Conservation (phyloP, 2,888 invertebrate genomes). For the Troides oblongomaculatus region DNA sequence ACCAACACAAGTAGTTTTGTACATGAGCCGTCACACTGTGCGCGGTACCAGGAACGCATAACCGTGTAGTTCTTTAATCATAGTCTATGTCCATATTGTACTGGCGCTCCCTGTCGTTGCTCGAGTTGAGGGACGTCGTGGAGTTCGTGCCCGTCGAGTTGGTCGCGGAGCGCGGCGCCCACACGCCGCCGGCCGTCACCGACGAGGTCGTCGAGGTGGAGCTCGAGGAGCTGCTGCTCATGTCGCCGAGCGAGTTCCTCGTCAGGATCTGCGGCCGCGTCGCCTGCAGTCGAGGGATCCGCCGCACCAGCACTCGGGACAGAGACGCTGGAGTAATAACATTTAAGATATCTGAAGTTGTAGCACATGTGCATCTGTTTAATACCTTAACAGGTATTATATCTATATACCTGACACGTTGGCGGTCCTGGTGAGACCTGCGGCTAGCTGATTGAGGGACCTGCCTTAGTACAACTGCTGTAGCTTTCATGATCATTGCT, state of each 20-base stretch:
- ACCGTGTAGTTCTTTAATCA: constrained; percentile 47
- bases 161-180: constrained; percentile 46
- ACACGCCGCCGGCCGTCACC: constrained; percentile 43
- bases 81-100: constrained; percentile 76
- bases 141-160: constrained; percentile 40
- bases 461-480: too few relatives aligned
- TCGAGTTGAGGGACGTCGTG: constrained; percentile 44
- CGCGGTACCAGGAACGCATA: constrained; percentile 8
- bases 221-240: constrained; percentile 36
- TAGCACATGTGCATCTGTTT: too few relatives aligned
- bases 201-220: constrained; percentile 39
- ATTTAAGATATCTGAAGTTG: too few relatives aligned
- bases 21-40: constrained; percentile 12
- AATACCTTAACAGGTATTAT: too few relatives aligned
- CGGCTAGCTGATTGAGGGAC: too few relatives aligned
- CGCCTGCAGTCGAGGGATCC: constrained; percentile 17
- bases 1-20: constrained; percentile 15
- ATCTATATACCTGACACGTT: too few relatives aligned
- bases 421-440: too few relatives aligned
- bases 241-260: constrained; percentile 35
- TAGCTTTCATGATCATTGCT: too few relatives aligned
- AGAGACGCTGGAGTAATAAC: constrained; percentile 21
- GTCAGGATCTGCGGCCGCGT: constrained; percentile 32
- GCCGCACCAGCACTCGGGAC: constrained; percentile 28
- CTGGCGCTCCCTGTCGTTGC: constrained; percentile 49